Conservation (phyloP, 1,140 invertebrate genomes). For the Drosophila oshimai region DNA sequence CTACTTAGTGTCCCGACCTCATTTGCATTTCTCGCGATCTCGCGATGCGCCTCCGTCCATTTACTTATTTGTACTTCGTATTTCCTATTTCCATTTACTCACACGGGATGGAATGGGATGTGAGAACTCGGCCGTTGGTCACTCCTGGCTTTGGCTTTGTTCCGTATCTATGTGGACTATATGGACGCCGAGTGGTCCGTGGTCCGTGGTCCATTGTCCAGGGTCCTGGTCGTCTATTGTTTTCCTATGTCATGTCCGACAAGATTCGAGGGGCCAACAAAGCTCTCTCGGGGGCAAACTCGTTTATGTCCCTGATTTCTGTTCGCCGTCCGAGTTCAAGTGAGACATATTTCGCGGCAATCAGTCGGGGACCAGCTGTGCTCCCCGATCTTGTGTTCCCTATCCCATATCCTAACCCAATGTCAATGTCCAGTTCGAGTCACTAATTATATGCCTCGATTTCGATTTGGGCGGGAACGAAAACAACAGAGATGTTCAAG, state of each 20-base stretch:
- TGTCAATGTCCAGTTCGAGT: not conserved
- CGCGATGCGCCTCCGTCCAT: constrained; percentile 7
- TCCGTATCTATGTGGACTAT: not conserved
- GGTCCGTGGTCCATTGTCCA: not conserved
- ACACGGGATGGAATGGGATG: too few species aligned
- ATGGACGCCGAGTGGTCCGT: not conserved
- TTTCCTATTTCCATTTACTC: not conserved
- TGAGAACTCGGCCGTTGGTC: not conserved
- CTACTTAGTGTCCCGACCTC: constrained; percentile 2
- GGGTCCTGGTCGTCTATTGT: constrained; percentile 1
- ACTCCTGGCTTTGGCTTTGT: constrained; percentile 2
- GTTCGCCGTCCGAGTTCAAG: not conserved
- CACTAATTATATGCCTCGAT: constrained; percentile 27
- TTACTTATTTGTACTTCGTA: not conserved
- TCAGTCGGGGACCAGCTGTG: constrained; percentile 25
- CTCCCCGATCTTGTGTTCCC: too few species aligned
- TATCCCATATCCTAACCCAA: too few species aligned
- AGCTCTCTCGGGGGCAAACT: constrained; percentile 22
- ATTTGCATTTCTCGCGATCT: constrained; percentile 56
- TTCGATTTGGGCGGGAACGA: constrained; percentile 13
- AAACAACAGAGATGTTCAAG: not conserved
- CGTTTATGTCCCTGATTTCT: constrained; percentile 14
- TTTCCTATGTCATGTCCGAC: constrained; percentile 49
- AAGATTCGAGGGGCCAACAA: constrained; percentile 4
- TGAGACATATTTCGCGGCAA: constrained; percentile 33